Evolutionary conservation across 2,888 invertebrate species (phyloP).

Genomic region (Agrenia bidenticulata): DNA sequence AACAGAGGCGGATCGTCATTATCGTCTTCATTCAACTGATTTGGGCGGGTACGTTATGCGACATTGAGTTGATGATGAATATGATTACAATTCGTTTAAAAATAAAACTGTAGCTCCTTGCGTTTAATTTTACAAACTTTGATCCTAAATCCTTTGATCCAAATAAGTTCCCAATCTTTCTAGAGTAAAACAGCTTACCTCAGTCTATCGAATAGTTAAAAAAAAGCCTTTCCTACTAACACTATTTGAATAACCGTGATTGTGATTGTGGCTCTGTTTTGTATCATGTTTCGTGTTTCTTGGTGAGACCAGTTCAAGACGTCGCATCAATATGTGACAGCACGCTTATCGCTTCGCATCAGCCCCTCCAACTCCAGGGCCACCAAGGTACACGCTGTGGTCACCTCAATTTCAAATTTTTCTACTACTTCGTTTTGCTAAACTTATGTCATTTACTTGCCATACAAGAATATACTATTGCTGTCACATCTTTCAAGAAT

Average conservation of each 20-base stretch:
- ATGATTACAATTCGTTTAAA: too few species aligned
- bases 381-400: constrained; percentile 49
- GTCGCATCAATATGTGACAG: constrained; percentile 53
- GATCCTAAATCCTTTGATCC: too few species aligned
- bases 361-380: constrained; percentile 51
- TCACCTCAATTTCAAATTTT: constrained; percentile 13
- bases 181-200: too few species aligned
- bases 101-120: too few species aligned
- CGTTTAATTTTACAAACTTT: too few species aligned
- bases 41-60: constrained; percentile 47
- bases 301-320: constrained; percentile 30
- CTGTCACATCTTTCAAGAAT: too few species aligned
- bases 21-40: constrained; percentile 67
- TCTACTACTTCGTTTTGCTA: too few species aligned
- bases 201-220: too few species aligned
- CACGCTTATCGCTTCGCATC: constrained; percentile 53
- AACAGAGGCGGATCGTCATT: constrained; percentile 84
- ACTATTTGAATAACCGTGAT: neutral
- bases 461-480: too few species aligned
- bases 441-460: too few species aligned
- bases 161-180: too few species aligned
- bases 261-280: constrained; percentile 13
- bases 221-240: too few species aligned
- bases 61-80: neutral
- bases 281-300: constrained; percentile 1